Evolutionary conservation across 1,140 invertebrate species (phyloP).

Genomic region (Apis mellifera): DNA sequence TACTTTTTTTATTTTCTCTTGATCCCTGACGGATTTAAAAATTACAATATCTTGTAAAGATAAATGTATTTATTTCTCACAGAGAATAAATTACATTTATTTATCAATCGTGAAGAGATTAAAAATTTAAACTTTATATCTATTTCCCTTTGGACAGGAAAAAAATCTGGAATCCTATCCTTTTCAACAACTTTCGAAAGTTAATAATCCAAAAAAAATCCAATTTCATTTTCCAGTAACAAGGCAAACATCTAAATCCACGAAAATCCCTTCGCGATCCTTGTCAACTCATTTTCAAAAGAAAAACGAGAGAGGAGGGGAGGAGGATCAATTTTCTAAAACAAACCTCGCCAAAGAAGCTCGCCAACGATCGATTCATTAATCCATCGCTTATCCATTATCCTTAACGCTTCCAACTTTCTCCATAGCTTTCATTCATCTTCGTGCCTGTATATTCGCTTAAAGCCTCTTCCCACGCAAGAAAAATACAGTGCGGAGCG

Average conservation of each 20-base stretch:
- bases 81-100: too few species aligned
- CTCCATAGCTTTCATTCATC: conserved; percentile 37
- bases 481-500: neutral
- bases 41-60: too few species aligned
- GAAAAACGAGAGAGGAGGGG: neutral
- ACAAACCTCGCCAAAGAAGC: neutral
- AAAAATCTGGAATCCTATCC: too few species aligned
- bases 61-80: too few species aligned
- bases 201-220: neutral
- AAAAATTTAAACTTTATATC: too few species aligned
- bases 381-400: conserved; percentile 46
- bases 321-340: conserved; percentile 4
- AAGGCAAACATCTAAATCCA: neutral
- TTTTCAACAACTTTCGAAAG: too few species aligned
- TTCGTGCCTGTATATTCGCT: neutral
- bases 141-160: too few species aligned
- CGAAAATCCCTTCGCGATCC: neutral
- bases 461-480: neutral
- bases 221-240: neutral
- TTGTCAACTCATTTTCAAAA: neutral
- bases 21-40: neutral
- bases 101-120: too few species aligned
- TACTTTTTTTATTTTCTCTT: too few species aligned
- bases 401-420: conserved; percentile 22
- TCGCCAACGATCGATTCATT: conserved; percentile 26